Evolutionary conservation across 2,888 invertebrate species (phyloP), one percentile per base, ranked within the genome.

Genomic region (Argyra leucocephala): DNA sequence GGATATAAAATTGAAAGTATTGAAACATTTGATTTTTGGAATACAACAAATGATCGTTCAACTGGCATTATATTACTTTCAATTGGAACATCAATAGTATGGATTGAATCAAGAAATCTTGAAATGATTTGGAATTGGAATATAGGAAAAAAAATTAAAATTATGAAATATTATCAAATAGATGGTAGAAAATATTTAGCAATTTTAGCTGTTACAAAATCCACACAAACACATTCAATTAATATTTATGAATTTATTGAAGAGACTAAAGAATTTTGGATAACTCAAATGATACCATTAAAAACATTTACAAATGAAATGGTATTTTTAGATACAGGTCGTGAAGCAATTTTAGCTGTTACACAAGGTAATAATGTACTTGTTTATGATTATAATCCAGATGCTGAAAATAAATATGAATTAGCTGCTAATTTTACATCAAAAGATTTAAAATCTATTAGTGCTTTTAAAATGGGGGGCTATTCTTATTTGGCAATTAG

Each of bases 391-490:
- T 76, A 74, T 23, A 74, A 76, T 68, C 71, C 73, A n/a, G 69
- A 73, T 5, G 22, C 24, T n/a, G 22, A 62, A 24, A 18, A 18
- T 48, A 15, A 18, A 18, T 48, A 48, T 48, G 48, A 48, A 48
- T 65, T 75, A 6, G 69, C 71, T 0, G 73, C 69, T 26, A 68
- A 61, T 0, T 26, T 76, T 18, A 57, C 63, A 12, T 74, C 79
- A 0, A 72, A 73, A n/a, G 72, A 71, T n/a, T 71, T 78, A 5
- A 67, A 69, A 10, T 70, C 73, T 1, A 69, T 80, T 10, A 70
- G 74, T 0, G 75, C 72, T 9, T 80, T 80, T 61, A 73, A 77
- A 69, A 80, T 80, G 76, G 78, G 77, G 10, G 78, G 80, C 0
- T 74, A 73, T 65, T 75, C 74, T 7, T 80, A 80, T 66, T 66